Evolutionary conservation across 1,140 invertebrate genomes (phyloP).

Genomic region (Apocrypta bakeri): DNA sequence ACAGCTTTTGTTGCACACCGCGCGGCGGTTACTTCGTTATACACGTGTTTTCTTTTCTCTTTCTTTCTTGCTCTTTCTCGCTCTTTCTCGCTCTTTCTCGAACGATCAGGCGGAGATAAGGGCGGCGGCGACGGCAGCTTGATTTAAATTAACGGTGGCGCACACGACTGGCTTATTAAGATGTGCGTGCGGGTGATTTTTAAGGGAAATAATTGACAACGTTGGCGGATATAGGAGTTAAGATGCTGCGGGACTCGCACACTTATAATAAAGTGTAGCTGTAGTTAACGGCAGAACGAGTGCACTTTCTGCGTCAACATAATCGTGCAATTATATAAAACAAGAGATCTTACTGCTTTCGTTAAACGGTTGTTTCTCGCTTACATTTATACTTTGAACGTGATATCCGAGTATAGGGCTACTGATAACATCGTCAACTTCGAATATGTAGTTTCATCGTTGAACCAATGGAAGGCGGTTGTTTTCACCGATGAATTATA

Average conservation of each 20-base stretch:
- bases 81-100: too few relatives aligned
- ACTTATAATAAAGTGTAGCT: background rate
- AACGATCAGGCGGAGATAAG: background rate
- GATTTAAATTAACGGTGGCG: background rate
- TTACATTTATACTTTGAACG: too few relatives aligned
- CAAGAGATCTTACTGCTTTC: too few relatives aligned
- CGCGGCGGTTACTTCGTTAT: slow-evolving; percentile 4
- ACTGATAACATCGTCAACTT: too few relatives aligned
- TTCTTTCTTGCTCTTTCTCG: too few relatives aligned
- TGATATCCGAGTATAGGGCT: too few relatives aligned
- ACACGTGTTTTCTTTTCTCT: background rate
- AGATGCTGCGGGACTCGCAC: background rate
- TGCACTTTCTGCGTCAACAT: background rate
- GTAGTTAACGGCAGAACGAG: background rate
- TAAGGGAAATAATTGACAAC: slow-evolving; percentile 4
- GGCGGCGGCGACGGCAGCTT: background rate
- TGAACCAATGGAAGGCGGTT: too few relatives aligned
- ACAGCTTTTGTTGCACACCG: slow-evolving; percentile 3
- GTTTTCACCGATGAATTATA: too few relatives aligned
- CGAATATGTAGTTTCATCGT: too few relatives aligned
- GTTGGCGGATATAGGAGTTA: background rate
- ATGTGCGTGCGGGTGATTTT: background rate
- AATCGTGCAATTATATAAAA: background rate
- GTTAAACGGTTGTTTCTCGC: background rate
- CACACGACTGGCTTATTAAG: background rate